Percentiles rank a stretch among this genome's conserved stretches.
Evolutionary conservation across 2,113 vertebrate species (phyloP).

Genomic region (Ramphastos sulfuratus): DNA sequence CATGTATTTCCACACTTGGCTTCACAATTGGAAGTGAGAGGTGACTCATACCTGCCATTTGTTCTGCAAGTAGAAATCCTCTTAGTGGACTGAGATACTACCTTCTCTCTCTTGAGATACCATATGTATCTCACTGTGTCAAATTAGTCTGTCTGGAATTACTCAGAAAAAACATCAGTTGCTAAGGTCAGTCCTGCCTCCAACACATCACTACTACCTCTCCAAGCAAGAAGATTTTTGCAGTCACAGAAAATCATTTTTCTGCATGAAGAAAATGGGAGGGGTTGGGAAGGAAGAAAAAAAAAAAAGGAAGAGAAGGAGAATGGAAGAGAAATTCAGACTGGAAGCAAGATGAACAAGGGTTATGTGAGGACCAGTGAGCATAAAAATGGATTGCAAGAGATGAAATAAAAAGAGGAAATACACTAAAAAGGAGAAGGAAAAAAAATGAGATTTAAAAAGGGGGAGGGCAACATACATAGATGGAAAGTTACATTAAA

Average conservation of each 20-base stretch:
- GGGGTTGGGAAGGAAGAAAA: not conserved
- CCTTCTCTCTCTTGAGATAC: not conserved
- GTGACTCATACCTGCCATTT: not conserved
- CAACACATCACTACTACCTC: fast-evolving
- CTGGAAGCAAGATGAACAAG: not conserved
- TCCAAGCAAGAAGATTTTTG: not conserved
- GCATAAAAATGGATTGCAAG: not conserved
- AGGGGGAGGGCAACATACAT: not conserved
- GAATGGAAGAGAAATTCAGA: not conserved
- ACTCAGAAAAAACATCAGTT: not conserved
- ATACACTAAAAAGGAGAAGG: not conserved
- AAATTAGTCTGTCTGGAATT: not conserved
- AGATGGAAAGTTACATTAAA: not conserved
- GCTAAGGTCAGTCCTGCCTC: not conserved
- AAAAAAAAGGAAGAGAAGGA: not conserved
- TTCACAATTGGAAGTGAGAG: not conserved
- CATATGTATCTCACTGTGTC: not conserved
- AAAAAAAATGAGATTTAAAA: not conserved
- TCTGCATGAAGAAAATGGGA: not conserved
- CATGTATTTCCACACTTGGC: not conserved
- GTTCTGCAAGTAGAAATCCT: slow-evolving; percentile 28
- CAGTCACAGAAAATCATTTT: not conserved
- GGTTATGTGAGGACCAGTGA: not conserved
- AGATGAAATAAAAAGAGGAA: not conserved
- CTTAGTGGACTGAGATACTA: not conserved